These are phyloP conservation scores for Dipodomys spectabilis DNA, from an alignment of 2,113 vertebrate genomes.

Conservation along the genomic window DNA sequence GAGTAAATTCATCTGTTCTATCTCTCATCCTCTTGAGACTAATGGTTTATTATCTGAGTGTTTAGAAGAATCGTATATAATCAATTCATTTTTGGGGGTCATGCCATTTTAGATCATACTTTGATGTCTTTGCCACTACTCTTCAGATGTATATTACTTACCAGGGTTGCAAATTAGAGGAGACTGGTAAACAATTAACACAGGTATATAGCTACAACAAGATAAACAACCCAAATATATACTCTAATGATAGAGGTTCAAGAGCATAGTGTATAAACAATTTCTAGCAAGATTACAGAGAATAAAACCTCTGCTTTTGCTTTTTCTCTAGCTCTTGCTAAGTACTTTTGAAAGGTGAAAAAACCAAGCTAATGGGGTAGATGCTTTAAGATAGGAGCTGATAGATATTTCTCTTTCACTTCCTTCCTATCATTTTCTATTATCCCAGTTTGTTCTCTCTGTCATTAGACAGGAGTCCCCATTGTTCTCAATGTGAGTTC, in stretches of 20 bases:
- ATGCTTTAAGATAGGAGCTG: constrained; percentile 20
- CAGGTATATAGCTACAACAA: not conserved
- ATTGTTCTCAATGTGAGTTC: not conserved
- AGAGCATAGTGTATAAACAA: not conserved
- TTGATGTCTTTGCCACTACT: not conserved
- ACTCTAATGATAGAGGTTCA: not conserved
- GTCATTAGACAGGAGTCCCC: not conserved
- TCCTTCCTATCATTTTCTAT: not conserved
- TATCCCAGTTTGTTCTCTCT: not conserved
- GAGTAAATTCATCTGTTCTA: too few species aligned
- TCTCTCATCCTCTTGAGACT: too few species aligned
- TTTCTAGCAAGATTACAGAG: not conserved
- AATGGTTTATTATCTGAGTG: not conserved
- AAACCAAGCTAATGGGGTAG: not conserved
- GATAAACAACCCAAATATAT: not conserved
- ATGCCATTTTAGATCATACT: not conserved
- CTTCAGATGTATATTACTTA: not conserved
- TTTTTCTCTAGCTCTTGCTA: not conserved
- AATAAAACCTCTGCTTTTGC: not conserved
- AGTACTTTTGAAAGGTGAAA: constrained; percentile 4
- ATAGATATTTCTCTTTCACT: not conserved
- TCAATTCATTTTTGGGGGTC: not conserved
- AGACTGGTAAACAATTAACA: constrained; percentile 16
- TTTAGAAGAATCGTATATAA: not conserved
- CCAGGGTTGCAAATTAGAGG: not conserved